These are phyloP conservation scores for Oophaga sylvatica DNA, from an alignment of 2,797 vertebrate species.

Conservation along the genomic window DNA sequence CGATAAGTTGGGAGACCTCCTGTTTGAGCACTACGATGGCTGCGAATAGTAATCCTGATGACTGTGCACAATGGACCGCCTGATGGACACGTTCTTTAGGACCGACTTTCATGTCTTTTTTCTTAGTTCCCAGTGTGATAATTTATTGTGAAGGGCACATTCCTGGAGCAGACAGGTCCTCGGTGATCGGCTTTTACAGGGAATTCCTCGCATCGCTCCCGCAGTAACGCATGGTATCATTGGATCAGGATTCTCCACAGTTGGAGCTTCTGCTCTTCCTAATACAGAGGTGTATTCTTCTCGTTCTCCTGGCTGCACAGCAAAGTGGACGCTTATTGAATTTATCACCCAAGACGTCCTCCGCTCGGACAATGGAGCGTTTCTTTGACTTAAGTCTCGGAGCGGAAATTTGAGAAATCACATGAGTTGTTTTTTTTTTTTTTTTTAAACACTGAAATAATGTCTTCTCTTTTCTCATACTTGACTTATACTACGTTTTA, in stretches of 20 bases:
- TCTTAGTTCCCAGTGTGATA: neutral
- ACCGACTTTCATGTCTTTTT: neutral
- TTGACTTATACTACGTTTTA: neutral
- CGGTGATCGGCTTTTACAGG: slow-evolving; percentile 8
- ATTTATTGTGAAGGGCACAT: neutral
- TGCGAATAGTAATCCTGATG: neutral
- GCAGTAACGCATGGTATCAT: neutral
- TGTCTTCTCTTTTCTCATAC: neutral
- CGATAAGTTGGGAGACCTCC: neutral
- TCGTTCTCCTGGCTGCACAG: neutral
- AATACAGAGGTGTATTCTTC: neutral
- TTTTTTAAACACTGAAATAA: neutral
- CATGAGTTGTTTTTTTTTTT: neutral
- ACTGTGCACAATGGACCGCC: no score
- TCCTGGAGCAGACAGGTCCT: neutral
- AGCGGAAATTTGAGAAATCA: slow-evolving; percentile 1
- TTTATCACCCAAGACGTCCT: slow-evolving; percentile 14
- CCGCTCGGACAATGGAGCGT: neutral
- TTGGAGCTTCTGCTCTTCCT: neutral
- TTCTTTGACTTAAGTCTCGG: neutral
- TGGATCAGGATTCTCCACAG: slow-evolving; percentile 1
- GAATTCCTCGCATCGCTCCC: neutral
- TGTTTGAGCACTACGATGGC: neutral
- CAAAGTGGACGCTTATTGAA: slow-evolving; percentile 15
- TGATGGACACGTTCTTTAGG: neutral